Base-by-base conservation (phyloP, 2,888 invertebrate genomes). In the Cyaniris semiargus region DNA sequence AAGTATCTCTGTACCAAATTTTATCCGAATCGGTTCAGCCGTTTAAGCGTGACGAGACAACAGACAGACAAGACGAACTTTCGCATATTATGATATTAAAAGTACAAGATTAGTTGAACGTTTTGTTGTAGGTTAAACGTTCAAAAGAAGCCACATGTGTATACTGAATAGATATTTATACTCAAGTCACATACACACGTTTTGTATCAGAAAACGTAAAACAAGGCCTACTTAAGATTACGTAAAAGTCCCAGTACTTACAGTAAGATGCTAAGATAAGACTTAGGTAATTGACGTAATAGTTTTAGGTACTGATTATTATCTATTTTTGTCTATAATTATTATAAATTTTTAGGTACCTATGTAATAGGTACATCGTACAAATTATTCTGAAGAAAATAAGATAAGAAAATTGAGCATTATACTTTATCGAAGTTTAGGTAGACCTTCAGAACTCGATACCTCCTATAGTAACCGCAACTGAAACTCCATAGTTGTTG, bases 141-240 rank as follows among this genome's bases (percentile, higher is more conserved):
- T 53, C 4, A 53, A 53, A 53, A 53, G 53, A 53, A 48, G 48
- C 48, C 48, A 48, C 15, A 48, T 53, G 5, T 53, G 53, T 53
- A 23, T 60, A 60, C 60, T 23, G 21, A 60, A 23, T 60, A 60
- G 2, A 60, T 13, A 21, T 60, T 23, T 60, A 60, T 23, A 60
- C 3, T 23, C 60, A 13, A 60, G 60, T 60, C 60, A 60, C 60
- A 23, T 60, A 23, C 13, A 58, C 21, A 21, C 23, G 13, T 23
- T 21, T 60, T 60, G 60, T 60, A 23, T 60, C 53, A 60, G 60
- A 60, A 60, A 23, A 60, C 60, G 60, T 23, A 60, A 23, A 60
- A 60, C 60, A 60, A 60, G 60, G 60, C 23, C 60, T 60, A 10
- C 21, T 58, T 13, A 23, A 60, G 60, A 60, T 60, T 60, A 23